Conservation (phyloP, 64 coral and sea anemone species). For the Anthopleura sola region DNA sequence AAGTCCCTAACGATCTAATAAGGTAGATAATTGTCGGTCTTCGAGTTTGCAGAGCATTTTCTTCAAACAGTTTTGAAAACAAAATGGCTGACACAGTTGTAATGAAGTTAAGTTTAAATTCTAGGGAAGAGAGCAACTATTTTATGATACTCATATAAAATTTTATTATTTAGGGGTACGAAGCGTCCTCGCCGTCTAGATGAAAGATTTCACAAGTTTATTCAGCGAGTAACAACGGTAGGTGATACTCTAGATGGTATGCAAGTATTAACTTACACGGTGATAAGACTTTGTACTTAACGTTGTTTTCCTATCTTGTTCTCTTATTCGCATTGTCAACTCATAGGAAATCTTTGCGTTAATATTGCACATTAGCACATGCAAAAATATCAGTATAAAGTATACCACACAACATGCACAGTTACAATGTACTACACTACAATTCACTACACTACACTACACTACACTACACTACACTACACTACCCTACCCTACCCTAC, state of each 20-base stretch:
- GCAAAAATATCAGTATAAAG: too few relatives aligned
- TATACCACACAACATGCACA: too few relatives aligned
- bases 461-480: too few relatives aligned
- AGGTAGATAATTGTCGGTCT: not conserved
- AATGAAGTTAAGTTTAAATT: not conserved
- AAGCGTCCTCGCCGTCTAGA: slow-evolving; percentile 40
- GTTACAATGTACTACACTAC: too few relatives aligned
- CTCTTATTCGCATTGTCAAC: too few relatives aligned
- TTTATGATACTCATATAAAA: not conserved
- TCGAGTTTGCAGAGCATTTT: not conserved
- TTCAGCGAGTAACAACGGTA: slow-evolving; percentile 84
- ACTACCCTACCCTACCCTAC: too few relatives aligned
- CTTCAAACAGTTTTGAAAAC: not conserved
- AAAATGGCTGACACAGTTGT: not conserved
- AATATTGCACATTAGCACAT: too few relatives aligned
- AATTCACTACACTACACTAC: too few relatives aligned
- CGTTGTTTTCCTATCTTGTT: not conserved
- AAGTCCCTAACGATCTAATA: not conserved
- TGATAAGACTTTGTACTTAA: too few relatives aligned
- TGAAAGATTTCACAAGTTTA: slow-evolving; percentile 79
- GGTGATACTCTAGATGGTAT: slow-evolving; percentile 15
- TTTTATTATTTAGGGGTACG: slow-evolving; percentile 16
- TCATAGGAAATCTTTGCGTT: too few relatives aligned
- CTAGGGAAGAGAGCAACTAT: not conserved
- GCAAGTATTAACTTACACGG: too few relatives aligned